A percentile compares a stretch with the other conserved stretches of the same genome.
phyloP scores from a whole-genome alignment of 1,140 invertebrate species.

The Neotoxoptera formosana region DNA sequence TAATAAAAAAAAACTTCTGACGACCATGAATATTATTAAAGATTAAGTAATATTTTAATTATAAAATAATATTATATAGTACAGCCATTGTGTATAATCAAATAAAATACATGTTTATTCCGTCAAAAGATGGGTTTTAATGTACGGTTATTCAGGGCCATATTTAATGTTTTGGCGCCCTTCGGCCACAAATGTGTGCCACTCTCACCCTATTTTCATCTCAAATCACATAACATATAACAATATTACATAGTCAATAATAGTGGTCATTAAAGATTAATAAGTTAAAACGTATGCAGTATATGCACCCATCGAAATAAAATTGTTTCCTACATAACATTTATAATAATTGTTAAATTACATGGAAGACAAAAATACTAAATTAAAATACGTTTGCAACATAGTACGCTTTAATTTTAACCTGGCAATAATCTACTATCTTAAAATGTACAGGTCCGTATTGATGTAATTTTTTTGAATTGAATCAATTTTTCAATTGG shows the following conservation, averaged over 20 bases:
- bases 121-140: neutral
- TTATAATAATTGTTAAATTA: neutral
- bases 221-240: neutral
- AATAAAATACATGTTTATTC: neutral
- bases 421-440: neutral
- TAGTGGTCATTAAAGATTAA: neutral
- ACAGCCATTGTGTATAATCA: conserved; percentile 8
- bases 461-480: neutral
- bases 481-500: neutral
- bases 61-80: neutral
- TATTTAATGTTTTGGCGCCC: neutral
- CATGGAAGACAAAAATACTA: neutral
- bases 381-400: neutral
- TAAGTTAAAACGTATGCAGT: neutral
- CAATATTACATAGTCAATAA: neutral
- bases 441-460: neutral
- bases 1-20: conserved; percentile 3
- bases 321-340: neutral
- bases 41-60: neutral
- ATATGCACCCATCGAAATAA: neutral
- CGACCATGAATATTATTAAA: neutral
- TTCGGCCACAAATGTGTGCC: neutral
- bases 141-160: neutral
- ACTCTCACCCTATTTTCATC: neutral
- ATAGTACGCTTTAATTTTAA: neutral